These are phyloP conservation scores for Cynocephalus volans DNA, from an alignment of 2,113 vertebrate species.

Conservation along the genomic window DNA sequence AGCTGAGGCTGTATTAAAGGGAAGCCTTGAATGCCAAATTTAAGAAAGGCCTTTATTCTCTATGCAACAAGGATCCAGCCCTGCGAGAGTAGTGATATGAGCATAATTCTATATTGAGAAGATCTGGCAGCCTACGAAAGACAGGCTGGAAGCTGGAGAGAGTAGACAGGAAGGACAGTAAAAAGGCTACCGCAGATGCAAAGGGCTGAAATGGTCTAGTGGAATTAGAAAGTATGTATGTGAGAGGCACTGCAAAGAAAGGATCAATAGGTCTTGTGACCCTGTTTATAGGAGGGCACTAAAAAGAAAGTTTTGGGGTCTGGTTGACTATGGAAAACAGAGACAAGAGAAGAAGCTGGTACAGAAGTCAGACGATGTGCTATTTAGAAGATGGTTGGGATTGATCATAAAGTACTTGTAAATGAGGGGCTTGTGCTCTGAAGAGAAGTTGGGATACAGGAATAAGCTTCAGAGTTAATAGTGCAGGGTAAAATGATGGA, in stretches of 20 bases:
- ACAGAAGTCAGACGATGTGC: neutral
- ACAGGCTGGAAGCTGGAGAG: neutral
- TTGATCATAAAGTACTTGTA: neutral
- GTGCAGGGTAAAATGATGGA: neutral
- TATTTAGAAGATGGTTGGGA: neutral
- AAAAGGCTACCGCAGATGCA: neutral
- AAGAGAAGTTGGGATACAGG: neutral
- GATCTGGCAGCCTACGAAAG: neutral
- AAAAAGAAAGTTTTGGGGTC: neutral
- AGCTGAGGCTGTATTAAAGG: neutral
- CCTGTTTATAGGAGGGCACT: neutral
- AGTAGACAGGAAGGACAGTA: neutral
- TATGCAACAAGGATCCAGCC: neutral
- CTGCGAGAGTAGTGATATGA: neutral
- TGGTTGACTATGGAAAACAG: neutral
- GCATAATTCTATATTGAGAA: neutral
- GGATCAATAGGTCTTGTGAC: neutral
- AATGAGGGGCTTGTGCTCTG: neutral
- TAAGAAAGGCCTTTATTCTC: constrained; percentile 3
- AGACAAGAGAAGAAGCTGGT: neutral
- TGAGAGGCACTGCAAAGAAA: neutral
- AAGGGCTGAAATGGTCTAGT: neutral
- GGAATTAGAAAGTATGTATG: neutral
- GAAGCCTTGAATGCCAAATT: neutral
- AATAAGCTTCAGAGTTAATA: neutral